Percentiles rank a stretch among this genome's conserved stretches.
Evolutionary conservation across 2,888 invertebrate genomes (phyloP).

Genomic region (Campaea margaritaria): DNA sequence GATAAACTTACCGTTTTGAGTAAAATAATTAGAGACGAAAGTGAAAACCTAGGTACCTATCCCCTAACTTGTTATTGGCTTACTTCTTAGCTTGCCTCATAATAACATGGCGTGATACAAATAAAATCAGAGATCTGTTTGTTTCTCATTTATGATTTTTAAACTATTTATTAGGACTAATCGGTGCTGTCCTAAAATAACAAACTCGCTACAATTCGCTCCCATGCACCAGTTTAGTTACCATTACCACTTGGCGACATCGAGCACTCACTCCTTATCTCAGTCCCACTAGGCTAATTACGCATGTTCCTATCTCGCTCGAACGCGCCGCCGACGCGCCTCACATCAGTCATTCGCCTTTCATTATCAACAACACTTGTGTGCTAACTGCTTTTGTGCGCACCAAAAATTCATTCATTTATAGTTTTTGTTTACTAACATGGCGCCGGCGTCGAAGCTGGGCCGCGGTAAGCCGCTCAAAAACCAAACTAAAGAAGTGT

Average conservation of each 20-base stretch:
- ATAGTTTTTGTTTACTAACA: slow-evolving; percentile 43
- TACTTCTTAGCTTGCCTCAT: no score
- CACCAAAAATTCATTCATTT: slow-evolving; percentile 36
- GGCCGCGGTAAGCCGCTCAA: slow-evolving; percentile 53
- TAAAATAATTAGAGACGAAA: no score
- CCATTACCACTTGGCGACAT: slow-evolving; percentile 25
- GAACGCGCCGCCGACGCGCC: slow-evolving; percentile 28
- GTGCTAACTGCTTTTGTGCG: slow-evolving; percentile 44
- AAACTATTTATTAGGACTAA: background rate
- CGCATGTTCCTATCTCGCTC: slow-evolving; percentile 36
- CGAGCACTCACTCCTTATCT: slow-evolving; percentile 31
- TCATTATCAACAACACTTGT: slow-evolving; percentile 53
- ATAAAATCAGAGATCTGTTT: no score
- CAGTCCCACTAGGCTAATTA: slow-evolving; percentile 28
- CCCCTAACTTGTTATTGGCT: no score
- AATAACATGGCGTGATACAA: no score
- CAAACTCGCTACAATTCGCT: slow-evolving; percentile 28
- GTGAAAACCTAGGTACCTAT: no score
- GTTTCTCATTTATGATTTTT: background rate
- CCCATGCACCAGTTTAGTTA: slow-evolving; percentile 33
- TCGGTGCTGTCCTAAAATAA: slow-evolving; percentile 32
- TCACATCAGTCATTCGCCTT: slow-evolving; percentile 52
- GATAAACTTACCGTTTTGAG: no score
- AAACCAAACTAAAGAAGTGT: slow-evolving; percentile 52
- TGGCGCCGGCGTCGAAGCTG: slow-evolving; percentile 50